A percentile compares a stretch with the other conserved stretches of the same genome.
phyloP scores from a whole-genome alignment of 1,140 invertebrate genomes.

The Ips nitidus region DNA sequence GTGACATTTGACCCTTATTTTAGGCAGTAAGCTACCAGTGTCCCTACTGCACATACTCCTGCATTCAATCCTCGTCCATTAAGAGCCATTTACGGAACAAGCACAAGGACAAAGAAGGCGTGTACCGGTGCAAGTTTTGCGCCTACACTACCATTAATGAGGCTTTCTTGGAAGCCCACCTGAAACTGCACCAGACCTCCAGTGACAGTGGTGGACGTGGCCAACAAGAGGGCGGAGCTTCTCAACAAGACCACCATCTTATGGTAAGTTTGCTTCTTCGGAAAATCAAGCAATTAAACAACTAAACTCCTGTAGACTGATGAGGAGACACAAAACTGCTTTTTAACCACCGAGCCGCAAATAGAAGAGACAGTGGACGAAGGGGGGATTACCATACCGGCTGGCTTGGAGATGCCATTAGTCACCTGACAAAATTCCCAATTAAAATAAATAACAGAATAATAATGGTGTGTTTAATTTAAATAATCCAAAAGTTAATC shows the following conservation, averaged over 20 bases:
- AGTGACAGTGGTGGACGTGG: not conserved
- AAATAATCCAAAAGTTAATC: too few relatives aligned
- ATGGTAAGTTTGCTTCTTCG: too few relatives aligned
- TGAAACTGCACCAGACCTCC: slow-evolving; percentile 60
- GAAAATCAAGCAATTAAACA: too few relatives aligned
- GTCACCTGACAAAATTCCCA: not conserved
- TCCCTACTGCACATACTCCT: slow-evolving; percentile 67
- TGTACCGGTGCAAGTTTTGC: slow-evolving; percentile 62
- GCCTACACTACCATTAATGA: slow-evolving; percentile 63
- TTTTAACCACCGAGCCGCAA: slow-evolving; percentile 33
- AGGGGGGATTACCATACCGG: slow-evolving; percentile 65
- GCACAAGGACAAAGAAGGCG: slow-evolving; percentile 61
- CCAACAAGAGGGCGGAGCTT: too few relatives aligned
- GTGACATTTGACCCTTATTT: slow-evolving; percentile 24
- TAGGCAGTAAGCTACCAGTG: slow-evolving; percentile 60
- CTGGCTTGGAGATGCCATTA: slow-evolving; percentile 41
- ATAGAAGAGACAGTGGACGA: slow-evolving; percentile 61
- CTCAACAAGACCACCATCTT: too few relatives aligned
- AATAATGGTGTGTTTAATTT: too few relatives aligned
- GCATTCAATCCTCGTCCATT: slow-evolving; percentile 67
- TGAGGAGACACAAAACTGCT: slow-evolving; percentile 44
- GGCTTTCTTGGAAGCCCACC: slow-evolving; percentile 58
- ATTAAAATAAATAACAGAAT: too few relatives aligned
- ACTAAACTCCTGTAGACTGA: slow-evolving; percentile 23
- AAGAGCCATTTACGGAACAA: slow-evolving; percentile 67